Conservation (phyloP, 1,140 invertebrate species). For the Colletes latitarsis region DNA sequence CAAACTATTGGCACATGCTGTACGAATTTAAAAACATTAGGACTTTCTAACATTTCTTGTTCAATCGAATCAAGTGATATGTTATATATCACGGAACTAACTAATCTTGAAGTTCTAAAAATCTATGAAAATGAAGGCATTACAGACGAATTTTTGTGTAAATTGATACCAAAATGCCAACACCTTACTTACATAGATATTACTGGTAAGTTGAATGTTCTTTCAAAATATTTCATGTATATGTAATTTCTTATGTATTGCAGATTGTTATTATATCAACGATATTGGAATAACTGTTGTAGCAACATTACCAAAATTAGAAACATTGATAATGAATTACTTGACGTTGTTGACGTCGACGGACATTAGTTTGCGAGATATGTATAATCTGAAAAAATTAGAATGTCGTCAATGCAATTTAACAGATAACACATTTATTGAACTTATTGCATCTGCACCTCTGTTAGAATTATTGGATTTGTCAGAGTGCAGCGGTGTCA, state of each 20-base stretch:
- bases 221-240: background rate
- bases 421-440: slow-evolving; percentile 52
- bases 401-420: slow-evolving; percentile 66
- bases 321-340: slow-evolving; percentile 65
- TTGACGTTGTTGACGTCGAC: slow-evolving; percentile 48
- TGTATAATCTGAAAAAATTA: slow-evolving; percentile 60
- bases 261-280: slow-evolving; percentile 59
- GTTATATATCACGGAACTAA: slow-evolving; percentile 54
- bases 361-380: slow-evolving; percentile 49
- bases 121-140: slow-evolving; percentile 47
- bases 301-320: slow-evolving; percentile 58
- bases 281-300: slow-evolving; percentile 60
- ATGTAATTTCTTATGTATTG: slow-evolving; percentile 26
- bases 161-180: slow-evolving; percentile 60
- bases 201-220: slow-evolving; percentile 51
- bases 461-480: slow-evolving; percentile 67
- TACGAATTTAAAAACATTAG: slow-evolving; percentile 55
- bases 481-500: slow-evolving; percentile 60
- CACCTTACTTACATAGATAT: slow-evolving; percentile 60
- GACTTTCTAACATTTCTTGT: slow-evolving; percentile 31
- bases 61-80: slow-evolving; percentile 22
- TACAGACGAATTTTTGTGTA: slow-evolving; percentile 53
- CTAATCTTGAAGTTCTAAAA: slow-evolving; percentile 66
- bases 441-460: slow-evolving; percentile 58
- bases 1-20: slow-evolving; percentile 53